Base-by-base conservation (phyloP, 2,797 vertebrate species). In the Artibeus jamaicensis region DNA sequence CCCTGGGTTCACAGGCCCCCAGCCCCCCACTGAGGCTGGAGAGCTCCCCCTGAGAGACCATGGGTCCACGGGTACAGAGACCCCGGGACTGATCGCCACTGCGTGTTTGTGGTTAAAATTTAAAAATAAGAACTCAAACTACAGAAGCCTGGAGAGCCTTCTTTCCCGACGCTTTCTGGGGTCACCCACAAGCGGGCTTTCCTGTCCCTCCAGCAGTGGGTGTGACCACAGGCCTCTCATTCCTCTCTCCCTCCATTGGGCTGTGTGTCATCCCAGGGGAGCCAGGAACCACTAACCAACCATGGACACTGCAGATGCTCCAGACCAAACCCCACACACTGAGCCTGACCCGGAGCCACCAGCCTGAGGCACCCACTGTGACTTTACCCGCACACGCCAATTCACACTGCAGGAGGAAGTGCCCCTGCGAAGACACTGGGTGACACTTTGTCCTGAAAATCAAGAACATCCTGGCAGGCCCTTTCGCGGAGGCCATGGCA, bases 41-140 rank as follows among this genome's bases (percentile, higher is more conserved):
- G 22, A 34, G 34, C 3, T 15, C 9, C 78, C 19, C 5, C 4
- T 9, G 79, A 62, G 15, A 70, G 65, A 26, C 16, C 32, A 9
- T 3, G 6, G 10, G 46, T 12, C 46, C 21, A 10, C 0, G 2
- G 16, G 39, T n/a, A 2, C 9, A 59, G n/a, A n/a, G 39, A 48
- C n/a, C 26, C 39, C 1, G 2, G 1, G 32, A 78, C 53, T 3
- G 39, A 46, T 11, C 1, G 3, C 44, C 26, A 48, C 21, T n/a
- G n/a, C 4, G 8, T 29, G 19, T 50, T 32, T 39, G 42, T 48
- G 18, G 57, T 11, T 39, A 71, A 71, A 21, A 10, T 34, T 21
- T 29, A 19, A 50, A 55, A 65, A 9, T 26, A 70, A 26, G 6
- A 84, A 26, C 34, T 39, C 6, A 39, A 53, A 67, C 81, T 2